Conservation (phyloP, 2,888 invertebrate species). For the Mesoligia furuncula region DNA sequence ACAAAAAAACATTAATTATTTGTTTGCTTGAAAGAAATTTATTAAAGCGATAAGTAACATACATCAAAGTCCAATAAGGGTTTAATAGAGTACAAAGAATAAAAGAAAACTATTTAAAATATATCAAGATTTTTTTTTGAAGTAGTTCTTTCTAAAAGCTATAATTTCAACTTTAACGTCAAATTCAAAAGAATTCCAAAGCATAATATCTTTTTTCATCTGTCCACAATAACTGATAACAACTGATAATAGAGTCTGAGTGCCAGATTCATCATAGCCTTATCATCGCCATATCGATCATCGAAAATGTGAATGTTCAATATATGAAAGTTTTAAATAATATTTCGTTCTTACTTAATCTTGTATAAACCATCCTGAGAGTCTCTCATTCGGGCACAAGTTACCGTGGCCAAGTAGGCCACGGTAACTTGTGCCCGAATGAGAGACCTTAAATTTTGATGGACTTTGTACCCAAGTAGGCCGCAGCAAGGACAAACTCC, state of each 20-base stretch:
- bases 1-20: neutral
- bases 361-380: neutral
- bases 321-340: neutral
- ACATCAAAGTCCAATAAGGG: neutral
- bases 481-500: too few relatives aligned
- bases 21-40: neutral
- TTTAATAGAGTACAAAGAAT: neutral
- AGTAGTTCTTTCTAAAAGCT: neutral
- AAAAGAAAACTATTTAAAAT: neutral
- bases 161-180: neutral
- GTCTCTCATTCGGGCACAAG: neutral
- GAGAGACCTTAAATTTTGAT: too few relatives aligned
- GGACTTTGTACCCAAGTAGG: too few relatives aligned
- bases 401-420: neutral
- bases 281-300: slow-evolving; percentile 12
- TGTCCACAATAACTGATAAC: slow-evolving; percentile 1
- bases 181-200: neutral
- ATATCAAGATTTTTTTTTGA: too few relatives aligned
- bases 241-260: slow-evolving; percentile 12
- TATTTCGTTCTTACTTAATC: neutral
- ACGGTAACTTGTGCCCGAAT: too few relatives aligned
- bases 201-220: neutral
- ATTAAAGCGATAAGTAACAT: neutral
- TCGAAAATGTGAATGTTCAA: neutral
- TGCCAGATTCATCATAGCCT: slow-evolving; percentile 2